Evolutionary conservation across 2,797 vertebrate species (phyloP).

Genomic region (Amphiprion clarkii): DNA sequence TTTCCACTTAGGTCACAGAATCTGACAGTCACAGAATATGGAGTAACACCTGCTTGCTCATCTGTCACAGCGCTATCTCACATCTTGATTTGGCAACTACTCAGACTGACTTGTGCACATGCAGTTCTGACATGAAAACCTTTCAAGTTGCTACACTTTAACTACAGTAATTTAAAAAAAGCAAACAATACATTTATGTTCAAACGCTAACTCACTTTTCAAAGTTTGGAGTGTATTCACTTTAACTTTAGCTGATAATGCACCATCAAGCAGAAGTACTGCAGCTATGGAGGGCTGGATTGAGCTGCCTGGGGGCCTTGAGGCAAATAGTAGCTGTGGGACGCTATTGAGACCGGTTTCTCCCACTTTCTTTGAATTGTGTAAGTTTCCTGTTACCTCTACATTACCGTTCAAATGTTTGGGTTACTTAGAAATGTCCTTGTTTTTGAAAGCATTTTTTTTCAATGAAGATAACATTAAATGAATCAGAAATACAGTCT

Average conservation of each 20-base stretch:
- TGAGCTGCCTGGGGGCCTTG: not conserved
- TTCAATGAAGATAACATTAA: no score
- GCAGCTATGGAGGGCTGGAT: not conserved
- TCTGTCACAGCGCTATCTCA: not conserved
- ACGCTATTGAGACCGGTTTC: conserved; percentile 11
- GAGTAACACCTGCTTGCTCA: conserved; percentile 4
- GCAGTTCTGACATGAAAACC: no score
- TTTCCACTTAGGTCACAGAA: conserved; percentile 2
- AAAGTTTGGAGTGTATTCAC: not conserved
- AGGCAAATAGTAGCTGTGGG: conserved; percentile 5
- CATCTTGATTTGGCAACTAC: not conserved
- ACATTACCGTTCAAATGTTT: no score
- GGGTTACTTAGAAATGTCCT: no score
- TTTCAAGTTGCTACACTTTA: no score
- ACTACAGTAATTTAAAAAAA: no score
- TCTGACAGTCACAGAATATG: not conserved
- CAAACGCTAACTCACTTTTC: not conserved
- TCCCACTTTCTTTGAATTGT: conserved; percentile 7
- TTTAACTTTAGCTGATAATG: not conserved
- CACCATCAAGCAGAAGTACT: not conserved
- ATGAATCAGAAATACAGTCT: no score
- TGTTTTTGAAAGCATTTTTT: no score
- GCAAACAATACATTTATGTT: no score
- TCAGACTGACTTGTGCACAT: no score
- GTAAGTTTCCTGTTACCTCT: conserved; percentile 28